Conservation (phyloP, 2,113 vertebrate genomes). For the Harpagus bidentatus region DNA sequence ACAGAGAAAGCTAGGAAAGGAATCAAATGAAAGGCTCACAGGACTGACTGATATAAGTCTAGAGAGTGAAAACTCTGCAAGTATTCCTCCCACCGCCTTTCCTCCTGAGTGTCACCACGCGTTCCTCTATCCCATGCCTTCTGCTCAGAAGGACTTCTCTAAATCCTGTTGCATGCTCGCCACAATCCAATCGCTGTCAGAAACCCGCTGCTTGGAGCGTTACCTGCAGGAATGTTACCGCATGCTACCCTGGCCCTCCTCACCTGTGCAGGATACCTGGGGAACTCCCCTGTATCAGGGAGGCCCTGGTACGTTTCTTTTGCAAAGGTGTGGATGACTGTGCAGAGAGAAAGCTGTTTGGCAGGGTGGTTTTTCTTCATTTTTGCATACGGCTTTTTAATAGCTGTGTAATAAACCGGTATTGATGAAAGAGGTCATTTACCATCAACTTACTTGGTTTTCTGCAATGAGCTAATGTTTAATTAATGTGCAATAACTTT, state of each 20-base stretch:
- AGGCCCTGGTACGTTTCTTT: background rate
- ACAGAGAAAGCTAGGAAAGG: background rate
- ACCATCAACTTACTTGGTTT: slow-evolving; percentile 41
- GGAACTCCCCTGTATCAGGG: background rate
- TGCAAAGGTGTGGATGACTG: background rate
- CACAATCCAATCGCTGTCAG: background rate
- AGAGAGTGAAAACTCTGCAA: background rate
- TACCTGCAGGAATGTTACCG: background rate
- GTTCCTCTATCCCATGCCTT: background rate
- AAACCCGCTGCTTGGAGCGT: background rate
- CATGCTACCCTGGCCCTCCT: background rate
- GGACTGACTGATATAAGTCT: background rate
- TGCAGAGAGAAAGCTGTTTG: background rate
- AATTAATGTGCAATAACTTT: slow-evolving; percentile 55
- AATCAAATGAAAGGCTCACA: background rate
- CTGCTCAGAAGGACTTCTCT: background rate
- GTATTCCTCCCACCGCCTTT: background rate
- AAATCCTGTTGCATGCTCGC: background rate
- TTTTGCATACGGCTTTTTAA: background rate
- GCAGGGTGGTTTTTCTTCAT: background rate
- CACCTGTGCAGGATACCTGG: background rate
- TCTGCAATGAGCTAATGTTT: slow-evolving; percentile 46
- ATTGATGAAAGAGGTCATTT: slow-evolving; percentile 55
- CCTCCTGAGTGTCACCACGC: background rate
- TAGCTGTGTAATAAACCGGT: slow-evolving; percentile 30